Conservation (phyloP, 2,797 vertebrate genomes). For the Ptychobarbus kaznakovi region DNA sequence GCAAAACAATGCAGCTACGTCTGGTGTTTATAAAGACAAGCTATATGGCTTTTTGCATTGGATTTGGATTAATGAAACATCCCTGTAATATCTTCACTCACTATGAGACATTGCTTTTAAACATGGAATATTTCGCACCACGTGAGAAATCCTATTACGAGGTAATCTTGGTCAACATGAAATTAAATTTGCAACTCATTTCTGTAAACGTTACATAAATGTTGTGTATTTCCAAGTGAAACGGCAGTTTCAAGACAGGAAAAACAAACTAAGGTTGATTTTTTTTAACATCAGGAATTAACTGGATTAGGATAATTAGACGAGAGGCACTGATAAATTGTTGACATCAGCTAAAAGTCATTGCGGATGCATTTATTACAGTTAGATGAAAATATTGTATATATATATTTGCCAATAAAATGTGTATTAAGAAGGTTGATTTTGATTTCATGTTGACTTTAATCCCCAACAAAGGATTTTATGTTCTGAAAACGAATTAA, state of each 20-base stretch:
- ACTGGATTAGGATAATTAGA: not conserved
- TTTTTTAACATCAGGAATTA: not conserved
- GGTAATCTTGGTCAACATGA: constrained; percentile 9
- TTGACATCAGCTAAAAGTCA: not conserved
- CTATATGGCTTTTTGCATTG: constrained; percentile 31
- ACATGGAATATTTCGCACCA: not conserved
- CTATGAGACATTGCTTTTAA: constrained; percentile 19
- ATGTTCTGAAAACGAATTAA: not conserved
- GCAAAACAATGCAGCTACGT: not conserved
- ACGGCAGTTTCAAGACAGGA: not conserved
- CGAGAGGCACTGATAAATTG: not conserved
- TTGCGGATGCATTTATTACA: not conserved
- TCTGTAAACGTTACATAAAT: not conserved
- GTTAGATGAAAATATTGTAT: not conserved
- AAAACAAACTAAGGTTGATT: not conserved
- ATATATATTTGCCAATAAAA: not conserved
- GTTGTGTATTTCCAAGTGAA: not conserved
- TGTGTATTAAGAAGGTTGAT: not conserved
- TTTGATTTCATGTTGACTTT: constrained; percentile 27
- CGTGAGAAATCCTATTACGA: not conserved
- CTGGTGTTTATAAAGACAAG: constrained; percentile 3
- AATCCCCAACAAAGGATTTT: not conserved
- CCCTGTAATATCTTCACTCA: constrained; percentile 10
- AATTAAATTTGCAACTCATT: not conserved
- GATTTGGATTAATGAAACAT: constrained; percentile 8